A percentile compares a stretch with the other conserved stretches of the same genome.
Evolutionary conservation across 2,888 invertebrate genomes (phyloP).

Genomic region (Hyposoter didymator): DNA sequence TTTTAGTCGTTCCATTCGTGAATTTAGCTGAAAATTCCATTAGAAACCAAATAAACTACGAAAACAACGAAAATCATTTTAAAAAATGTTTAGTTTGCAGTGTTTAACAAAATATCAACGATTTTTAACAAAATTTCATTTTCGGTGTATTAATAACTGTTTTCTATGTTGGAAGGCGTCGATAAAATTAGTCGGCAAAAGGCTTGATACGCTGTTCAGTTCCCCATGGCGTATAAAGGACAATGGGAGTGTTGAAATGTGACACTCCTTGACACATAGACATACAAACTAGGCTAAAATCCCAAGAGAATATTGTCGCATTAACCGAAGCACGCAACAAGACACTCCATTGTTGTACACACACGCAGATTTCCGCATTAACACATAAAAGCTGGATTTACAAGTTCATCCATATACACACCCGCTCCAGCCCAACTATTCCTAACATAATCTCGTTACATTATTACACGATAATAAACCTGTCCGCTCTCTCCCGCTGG

Average conservation of each 20-base stretch:
- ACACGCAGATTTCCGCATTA: constrained; percentile 16
- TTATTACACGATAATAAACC: constrained; percentile 50
- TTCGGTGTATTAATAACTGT: not conserved
- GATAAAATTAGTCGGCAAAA: not conserved
- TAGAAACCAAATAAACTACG: too few species aligned
- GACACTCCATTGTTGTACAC: constrained; percentile 42
- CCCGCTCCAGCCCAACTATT: constrained; percentile 40
- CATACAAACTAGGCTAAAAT: not conserved
- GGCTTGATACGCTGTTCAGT: constrained; percentile 20
- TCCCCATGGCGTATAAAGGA: constrained; percentile 19
- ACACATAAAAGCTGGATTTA: constrained; percentile 24
- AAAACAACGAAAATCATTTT: too few species aligned
- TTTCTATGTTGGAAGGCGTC: not conserved
- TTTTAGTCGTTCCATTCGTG: too few species aligned
- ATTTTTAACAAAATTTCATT: too few species aligned
- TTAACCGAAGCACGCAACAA: constrained; percentile 10
- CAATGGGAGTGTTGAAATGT: constrained; percentile 7
- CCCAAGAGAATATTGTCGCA: constrained; percentile 45
- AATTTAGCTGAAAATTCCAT: too few species aligned
- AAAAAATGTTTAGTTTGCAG: too few species aligned
- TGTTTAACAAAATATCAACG: too few species aligned
- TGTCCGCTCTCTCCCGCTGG: constrained; percentile 43
- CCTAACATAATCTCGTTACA: constrained; percentile 50
- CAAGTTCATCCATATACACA: constrained; percentile 13
- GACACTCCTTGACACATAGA: constrained; percentile 3